Evolutionary conservation across 2,888 invertebrate species (phyloP).

Genomic region (Clusia tigrina): DNA sequence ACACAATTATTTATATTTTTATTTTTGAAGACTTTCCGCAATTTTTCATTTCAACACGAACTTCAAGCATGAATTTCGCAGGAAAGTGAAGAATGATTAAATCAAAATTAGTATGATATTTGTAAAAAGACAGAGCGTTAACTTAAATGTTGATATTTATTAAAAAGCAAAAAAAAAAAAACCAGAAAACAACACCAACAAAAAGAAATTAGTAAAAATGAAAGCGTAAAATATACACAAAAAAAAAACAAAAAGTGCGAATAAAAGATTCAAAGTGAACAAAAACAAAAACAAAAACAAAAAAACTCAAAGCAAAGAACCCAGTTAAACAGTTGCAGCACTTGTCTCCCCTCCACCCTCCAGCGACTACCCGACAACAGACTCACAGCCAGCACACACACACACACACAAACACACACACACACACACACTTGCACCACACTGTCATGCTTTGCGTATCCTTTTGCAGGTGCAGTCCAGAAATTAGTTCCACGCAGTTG

Average conservation of each 20-base stretch:
- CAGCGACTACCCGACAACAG: neutral
- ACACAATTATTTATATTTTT: no score
- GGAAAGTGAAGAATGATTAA: conserved; percentile 36
- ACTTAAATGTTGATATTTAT: conserved; percentile 38
- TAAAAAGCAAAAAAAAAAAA: conserved; percentile 21
- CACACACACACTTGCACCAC: conserved; percentile 10
- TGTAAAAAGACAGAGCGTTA: conserved; percentile 46
- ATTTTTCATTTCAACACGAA: neutral
- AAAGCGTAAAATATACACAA: neutral
- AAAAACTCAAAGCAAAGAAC: neutral
- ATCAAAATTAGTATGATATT: conserved; percentile 59
- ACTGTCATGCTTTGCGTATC: conserved; percentile 11
- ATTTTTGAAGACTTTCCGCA: no score
- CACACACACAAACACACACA: conserved; percentile 12
- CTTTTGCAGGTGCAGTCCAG: conserved; percentile 61
- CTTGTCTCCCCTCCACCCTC: neutral
- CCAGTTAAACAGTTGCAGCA: neutral
- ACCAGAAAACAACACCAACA: neutral
- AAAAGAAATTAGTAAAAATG: neutral
- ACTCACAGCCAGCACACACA: conserved; percentile 39
- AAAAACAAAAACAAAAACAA: conserved; percentile 18
- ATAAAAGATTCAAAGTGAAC: conserved; percentile 23
- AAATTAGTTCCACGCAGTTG: conserved; percentile 62
- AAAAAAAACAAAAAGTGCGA: conserved; percentile 17
- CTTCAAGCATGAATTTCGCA: neutral